Base-by-base conservation (phyloP, 2,888 invertebrate genomes). In the Heliothis peltigera region DNA sequence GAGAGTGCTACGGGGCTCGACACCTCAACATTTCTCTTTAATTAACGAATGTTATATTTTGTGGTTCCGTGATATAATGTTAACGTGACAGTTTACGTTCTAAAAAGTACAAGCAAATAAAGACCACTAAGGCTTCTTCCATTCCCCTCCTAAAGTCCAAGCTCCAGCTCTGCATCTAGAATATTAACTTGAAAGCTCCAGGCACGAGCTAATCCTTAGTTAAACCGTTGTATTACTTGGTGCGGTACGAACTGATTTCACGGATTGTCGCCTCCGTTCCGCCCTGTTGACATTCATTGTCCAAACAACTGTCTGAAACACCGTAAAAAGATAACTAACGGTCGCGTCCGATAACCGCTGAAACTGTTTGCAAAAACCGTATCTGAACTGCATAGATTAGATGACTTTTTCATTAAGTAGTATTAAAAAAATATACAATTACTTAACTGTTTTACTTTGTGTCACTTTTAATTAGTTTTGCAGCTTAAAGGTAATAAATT, bases 191-290 rank as follows among this genome's bases (percentile, higher is more conserved):
- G 53, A 42, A 43, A 51, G 55, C 48, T 43, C 4, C 18, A 17
- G 46, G 62, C 49, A 48, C 63, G 54, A 43, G 57, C 44, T 79
- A 57, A 67, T 71, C 51, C 59, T 52, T 35, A 60, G 54, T 67
- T 54, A 62, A 55, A 66, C 17, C 61, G 25, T 12, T 70, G 65
- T 32, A 76, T 70, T 56, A 54, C 57, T 77, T 77, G 74, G 70
- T 75, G 75, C 58, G 75, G 64, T 77, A 39, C 66, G 73, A 79
- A 73, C 80, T 74, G 80, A 85, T 88, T 87, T 84, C 84, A 88
- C 87, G 87, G 83, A 69, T 64, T 81, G 84, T 68, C 87, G 84
- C 84, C 77, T 61, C 71, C 79, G 84, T 86, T 83, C 79, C 79
- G 81, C 75, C 77, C 70, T 70, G 81, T 72, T 80, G 80, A 81